phyloP scores from a whole-genome alignment of 2,113 vertebrate species.

The Cheirogaleus medius region DNA sequence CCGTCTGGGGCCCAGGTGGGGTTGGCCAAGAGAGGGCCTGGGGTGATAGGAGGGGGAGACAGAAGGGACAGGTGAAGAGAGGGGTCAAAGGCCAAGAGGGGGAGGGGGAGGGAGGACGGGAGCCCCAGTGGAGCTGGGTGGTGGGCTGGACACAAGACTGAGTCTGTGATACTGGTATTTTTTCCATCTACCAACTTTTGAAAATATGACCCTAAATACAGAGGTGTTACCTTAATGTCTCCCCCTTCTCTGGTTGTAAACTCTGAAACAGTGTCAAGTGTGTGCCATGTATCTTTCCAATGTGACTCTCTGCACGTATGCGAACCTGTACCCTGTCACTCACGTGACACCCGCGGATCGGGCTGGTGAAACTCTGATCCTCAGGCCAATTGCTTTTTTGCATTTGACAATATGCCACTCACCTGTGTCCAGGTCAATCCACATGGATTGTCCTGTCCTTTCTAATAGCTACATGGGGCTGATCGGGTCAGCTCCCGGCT shows the following conservation, averaged over 20 bases:
- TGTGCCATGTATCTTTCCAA: neutral
- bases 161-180: neutral
- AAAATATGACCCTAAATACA: too few relatives aligned
- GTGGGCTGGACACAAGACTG: neutral
- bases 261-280: neutral
- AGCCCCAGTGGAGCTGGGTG: neutral
- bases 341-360: accelerated
- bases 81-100: neutral
- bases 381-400: neutral
- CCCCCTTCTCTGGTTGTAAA: neutral
- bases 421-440: neutral
- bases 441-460: neutral
- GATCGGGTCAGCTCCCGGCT: neutral
- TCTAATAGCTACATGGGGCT: neutral
- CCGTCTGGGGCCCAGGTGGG: neutral
- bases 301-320: accelerated
- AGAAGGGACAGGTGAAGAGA: neutral
- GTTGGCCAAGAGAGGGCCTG: neutral
- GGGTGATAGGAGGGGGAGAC: neutral
- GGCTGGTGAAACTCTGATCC: neutral
- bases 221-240: neutral
- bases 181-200: neutral
- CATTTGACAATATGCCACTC: neutral
- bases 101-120: neutral
- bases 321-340: accelerated